These are phyloP conservation scores for Dicentrarchus labrax DNA, from an alignment of 2,113 vertebrate genomes.

Conservation along the genomic window DNA sequence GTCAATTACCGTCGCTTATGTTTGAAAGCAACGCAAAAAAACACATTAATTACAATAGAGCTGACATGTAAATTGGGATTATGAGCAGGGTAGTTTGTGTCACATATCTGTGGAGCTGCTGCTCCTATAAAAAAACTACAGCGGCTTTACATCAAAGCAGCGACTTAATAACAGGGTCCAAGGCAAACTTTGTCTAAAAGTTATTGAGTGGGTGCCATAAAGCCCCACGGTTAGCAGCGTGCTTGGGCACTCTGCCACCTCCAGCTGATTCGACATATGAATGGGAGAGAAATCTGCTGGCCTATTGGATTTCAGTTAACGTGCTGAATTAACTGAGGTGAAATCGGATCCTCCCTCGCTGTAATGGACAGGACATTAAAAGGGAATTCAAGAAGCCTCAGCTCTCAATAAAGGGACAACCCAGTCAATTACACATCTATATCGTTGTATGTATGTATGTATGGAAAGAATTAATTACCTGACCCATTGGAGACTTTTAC, in stretches of 20 bases:
- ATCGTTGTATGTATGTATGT: conserved; percentile 18
- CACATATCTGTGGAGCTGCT: conserved; percentile 32
- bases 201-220: conserved; percentile 60
- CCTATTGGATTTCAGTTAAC: conserved; percentile 73
- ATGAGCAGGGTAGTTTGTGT: conserved; percentile 53
- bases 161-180: conserved; percentile 50
- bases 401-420: conserved; percentile 41
- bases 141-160: conserved; percentile 39
- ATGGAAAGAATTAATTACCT: conserved; percentile 28
- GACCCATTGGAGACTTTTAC: not conserved
- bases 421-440: conserved; percentile 53
- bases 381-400: conserved; percentile 57
- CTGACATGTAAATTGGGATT: conserved; percentile 70
- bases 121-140: conserved; percentile 11
- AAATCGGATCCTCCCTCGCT: conserved; percentile 64
- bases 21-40: conserved; percentile 74
- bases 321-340: conserved; percentile 65
- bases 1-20: conserved; percentile 73
- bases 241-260: conserved; percentile 42
- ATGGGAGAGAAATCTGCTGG: conserved; percentile 60
- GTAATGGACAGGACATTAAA: conserved; percentile 71
- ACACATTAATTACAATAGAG: conserved; percentile 70
- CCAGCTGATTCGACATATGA: conserved; percentile 58
- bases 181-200: conserved; percentile 67
- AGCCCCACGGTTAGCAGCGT: conserved; percentile 50